These are phyloP conservation scores for Agriopis leucophaearia DNA, from an alignment of 2,888 invertebrate species.

Conservation along the genomic window DNA sequence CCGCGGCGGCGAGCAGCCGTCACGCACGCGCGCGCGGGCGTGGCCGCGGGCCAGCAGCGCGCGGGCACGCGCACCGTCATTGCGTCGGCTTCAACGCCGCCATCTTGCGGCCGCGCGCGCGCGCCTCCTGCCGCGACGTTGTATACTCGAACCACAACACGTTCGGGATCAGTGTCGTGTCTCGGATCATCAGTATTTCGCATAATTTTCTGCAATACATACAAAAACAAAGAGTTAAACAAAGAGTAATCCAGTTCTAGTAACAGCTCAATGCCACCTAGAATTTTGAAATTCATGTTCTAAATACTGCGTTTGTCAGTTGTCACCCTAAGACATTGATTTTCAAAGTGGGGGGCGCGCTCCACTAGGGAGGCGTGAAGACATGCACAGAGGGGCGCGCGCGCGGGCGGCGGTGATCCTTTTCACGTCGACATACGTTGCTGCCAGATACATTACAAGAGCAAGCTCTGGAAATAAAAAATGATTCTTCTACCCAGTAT, in stretches of 20 bases:
- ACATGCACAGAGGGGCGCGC: no score
- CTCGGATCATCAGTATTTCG: conserved; percentile 94
- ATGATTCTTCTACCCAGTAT: no score
- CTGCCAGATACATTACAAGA: no score
- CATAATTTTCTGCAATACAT: conserved; percentile 90
- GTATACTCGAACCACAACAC: conserved; percentile 98
- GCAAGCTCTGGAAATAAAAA: no score
- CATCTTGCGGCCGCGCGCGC: conserved; percentile 92
- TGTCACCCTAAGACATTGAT: no score
- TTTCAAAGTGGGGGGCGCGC: no score
- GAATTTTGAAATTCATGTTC: no score
- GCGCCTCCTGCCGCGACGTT: conserved; percentile 93
- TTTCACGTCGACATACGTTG: no score
- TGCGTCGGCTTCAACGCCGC: conserved; percentile 92
- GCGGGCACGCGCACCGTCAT: conserved; percentile 89
- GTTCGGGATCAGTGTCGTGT: conserved; percentile 96
- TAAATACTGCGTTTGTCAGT: no score
- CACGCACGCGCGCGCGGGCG: conserved; percentile 59
- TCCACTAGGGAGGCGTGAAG: no score
- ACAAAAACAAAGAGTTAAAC: neutral
- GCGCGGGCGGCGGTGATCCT: no score
- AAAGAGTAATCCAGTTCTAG: neutral
- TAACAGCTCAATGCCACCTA: no score
- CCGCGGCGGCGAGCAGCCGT: conserved; percentile 71
- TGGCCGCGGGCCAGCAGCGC: conserved; percentile 63